Conservation (phyloP, 2,113 vertebrate species). For the Dasyprocta punctata region DNA sequence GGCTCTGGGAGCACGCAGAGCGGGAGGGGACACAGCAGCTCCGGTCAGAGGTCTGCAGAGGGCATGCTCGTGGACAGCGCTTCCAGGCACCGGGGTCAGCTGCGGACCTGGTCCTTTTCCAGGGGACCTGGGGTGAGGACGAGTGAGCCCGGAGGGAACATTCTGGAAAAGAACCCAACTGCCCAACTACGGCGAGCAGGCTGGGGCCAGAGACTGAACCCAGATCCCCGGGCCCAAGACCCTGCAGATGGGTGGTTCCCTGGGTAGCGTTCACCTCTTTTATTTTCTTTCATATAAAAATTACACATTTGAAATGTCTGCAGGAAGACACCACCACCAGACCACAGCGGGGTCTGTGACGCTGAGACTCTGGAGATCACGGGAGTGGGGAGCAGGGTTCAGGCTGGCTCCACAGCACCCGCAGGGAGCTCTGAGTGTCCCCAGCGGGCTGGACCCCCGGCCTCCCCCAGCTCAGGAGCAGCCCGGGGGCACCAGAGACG, state of each 20-base stretch:
- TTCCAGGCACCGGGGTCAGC: not conserved
- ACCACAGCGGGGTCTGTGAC: conserved; percentile 69
- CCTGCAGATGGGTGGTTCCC: not conserved
- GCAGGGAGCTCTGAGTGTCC: not conserved
- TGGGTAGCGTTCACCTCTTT: conserved; percentile 76
- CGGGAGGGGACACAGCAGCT: not conserved
- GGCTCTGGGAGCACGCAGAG: not conserved
- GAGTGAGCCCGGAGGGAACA: no score
- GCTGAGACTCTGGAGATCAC: not conserved
- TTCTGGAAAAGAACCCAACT: not conserved
- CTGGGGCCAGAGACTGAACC: not conserved
- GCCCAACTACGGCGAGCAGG: fast-evolving
- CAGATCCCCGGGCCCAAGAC: fast-evolving
- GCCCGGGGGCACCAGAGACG: not conserved
- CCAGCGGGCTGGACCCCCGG: no score
- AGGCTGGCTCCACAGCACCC: not conserved
- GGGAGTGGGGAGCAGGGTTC: not conserved
- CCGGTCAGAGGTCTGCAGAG: not conserved
- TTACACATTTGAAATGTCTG: conserved; percentile 83
- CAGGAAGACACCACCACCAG: conserved; percentile 74
- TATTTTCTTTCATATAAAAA: conserved; percentile 86
- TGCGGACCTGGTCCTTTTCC: not conserved
- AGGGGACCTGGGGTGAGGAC: not conserved
- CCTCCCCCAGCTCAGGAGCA: not conserved
- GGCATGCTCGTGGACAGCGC: fast-evolving